A percentile compares a stretch with the other conserved stretches of the same genome.
Evolutionary conservation across 2,113 vertebrate genomes (phyloP).

Genomic region (Seriola dumerili): DNA sequence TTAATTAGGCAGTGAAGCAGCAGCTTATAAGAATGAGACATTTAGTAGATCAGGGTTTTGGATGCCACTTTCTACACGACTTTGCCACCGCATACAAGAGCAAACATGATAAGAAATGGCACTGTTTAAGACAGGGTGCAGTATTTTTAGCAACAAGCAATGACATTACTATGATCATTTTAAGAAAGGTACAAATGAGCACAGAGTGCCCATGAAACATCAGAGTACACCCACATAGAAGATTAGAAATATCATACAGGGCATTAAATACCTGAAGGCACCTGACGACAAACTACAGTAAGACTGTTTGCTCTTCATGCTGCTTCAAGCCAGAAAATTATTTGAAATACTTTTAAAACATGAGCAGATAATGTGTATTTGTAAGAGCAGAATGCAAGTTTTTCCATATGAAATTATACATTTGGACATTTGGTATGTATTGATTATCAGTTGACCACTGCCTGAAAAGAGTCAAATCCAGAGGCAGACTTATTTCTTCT

Average conservation of each 20-base stretch:
- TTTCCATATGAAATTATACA: too few relatives aligned
- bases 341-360: neutral
- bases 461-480: neutral
- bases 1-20: constrained; percentile 64
- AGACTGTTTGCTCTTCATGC: neutral
- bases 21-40: constrained; percentile 51
- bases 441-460: neutral
- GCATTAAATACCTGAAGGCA: neutral
- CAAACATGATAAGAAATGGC: constrained; percentile 37
- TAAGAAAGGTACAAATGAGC: constrained; percentile 26
- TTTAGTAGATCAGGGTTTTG: constrained; percentile 31
- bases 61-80: constrained; percentile 36
- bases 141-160: constrained; percentile 44
- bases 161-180: constrained; percentile 27
- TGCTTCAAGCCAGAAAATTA: neutral
- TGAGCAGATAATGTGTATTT: neutral
- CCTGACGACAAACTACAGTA: neutral
- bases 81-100: constrained; percentile 32
- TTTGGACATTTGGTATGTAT: neutral
- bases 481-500: too few relatives aligned
- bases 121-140: constrained; percentile 3
- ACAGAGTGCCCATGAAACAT: constrained; percentile 5
- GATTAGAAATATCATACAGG: neutral
- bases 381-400: neutral
- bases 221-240: neutral